Evolutionary conservation across 2,113 vertebrate species (phyloP).

Genomic region (Aptenodytes forsteri): DNA sequence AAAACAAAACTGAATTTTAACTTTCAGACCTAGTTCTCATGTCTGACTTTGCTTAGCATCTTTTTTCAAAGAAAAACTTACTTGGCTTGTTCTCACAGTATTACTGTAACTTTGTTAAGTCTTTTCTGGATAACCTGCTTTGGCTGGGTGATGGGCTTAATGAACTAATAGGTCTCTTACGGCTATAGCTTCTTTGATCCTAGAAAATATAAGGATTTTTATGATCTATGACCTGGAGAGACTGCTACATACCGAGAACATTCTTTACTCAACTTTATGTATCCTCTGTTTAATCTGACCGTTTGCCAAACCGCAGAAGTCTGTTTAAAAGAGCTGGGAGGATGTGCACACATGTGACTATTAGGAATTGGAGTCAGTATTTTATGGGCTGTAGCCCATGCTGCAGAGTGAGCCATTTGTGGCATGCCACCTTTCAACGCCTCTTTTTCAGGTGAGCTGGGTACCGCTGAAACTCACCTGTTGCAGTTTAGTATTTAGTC

Average conservation of each 20-base stretch:
- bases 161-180: background rate
- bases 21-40: background rate
- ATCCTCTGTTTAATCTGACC: background rate
- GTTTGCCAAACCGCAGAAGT: background rate
- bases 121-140: background rate
- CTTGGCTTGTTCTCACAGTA: accelerated
- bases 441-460: background rate
- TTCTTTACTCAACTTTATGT: background rate
- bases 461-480: background rate
- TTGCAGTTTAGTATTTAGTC: background rate
- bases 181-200: background rate
- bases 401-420: background rate
- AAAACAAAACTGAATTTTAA: background rate
- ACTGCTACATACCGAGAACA: background rate
- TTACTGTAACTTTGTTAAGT: background rate
- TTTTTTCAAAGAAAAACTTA: background rate
- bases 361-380: background rate
- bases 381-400: background rate
- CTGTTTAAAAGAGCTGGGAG: background rate
- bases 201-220: background rate
- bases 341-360: background rate
- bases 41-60: background rate
- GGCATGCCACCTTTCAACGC: background rate
- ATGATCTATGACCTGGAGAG: background rate
- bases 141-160: background rate